phyloP scores from a whole-genome alignment of 1,140 invertebrate species.

The Nasonia longicornis region DNA sequence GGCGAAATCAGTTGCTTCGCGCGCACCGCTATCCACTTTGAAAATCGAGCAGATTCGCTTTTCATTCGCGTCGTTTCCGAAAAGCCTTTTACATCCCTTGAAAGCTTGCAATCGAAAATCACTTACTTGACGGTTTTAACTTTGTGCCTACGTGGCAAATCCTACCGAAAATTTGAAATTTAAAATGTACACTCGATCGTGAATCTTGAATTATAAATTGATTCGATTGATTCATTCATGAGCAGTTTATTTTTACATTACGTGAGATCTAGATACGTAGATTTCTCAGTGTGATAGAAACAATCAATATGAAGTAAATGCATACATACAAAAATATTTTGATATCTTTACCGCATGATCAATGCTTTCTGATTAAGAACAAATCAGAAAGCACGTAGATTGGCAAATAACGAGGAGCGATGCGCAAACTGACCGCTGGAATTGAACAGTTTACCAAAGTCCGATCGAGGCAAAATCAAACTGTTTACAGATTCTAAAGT shows the following conservation, averaged over 20 bases:
- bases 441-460: neutral
- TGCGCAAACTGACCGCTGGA: neutral
- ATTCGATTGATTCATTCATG: neutral
- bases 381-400: too few species aligned
- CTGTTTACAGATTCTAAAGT: slow-evolving; percentile 20
- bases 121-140: neutral
- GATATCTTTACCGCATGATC: neutral
- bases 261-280: neutral
- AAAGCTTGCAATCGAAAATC: neutral
- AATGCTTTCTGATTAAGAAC: neutral
- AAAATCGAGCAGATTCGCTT: slow-evolving; percentile 33
- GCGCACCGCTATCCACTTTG: neutral
- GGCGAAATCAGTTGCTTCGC: slow-evolving; percentile 17
- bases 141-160: too few species aligned
- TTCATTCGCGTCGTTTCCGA: neutral
- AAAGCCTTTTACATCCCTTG: neutral
- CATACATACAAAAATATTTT: neutral
- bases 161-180: too few species aligned
- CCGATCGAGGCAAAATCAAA: neutral
- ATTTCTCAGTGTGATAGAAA: too few species aligned
- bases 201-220: too few species aligned
- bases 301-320: too few species aligned
- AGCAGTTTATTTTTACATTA: neutral
- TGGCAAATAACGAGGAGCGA: neutral
- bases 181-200: too few species aligned